These are phyloP conservation scores for Botia kubotai DNA, from an alignment of 2,797 vertebrate genomes.

Conservation along the genomic window DNA sequence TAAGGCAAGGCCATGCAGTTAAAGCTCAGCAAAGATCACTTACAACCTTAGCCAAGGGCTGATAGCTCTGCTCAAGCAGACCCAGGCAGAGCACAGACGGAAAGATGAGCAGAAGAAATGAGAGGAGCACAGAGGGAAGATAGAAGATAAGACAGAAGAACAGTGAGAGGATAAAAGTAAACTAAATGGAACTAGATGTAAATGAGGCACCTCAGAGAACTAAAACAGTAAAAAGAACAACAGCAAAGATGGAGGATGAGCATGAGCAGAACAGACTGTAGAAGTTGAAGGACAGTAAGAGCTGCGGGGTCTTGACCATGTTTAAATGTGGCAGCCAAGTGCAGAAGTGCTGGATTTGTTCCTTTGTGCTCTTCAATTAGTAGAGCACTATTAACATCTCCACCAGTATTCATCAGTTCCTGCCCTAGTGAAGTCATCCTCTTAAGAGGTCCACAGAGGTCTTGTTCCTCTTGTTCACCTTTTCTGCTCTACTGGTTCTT, in stretches of 20 bases:
- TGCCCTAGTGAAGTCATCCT: constrained; percentile 81
- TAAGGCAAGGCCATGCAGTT: constrained; percentile 54
- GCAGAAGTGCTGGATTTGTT: constrained; percentile 79
- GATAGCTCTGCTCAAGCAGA: constrained; percentile 37
- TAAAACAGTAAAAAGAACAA: neutral
- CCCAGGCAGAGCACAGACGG: constrained; percentile 31
- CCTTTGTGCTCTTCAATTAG: constrained; percentile 73
- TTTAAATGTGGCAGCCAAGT: constrained; percentile 79
- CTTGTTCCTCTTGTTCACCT: neutral
- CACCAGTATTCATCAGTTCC: constrained; percentile 83
- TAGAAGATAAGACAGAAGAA: constrained; percentile 18
- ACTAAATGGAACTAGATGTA: constrained; percentile 15
- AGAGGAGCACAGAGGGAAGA: constrained; percentile 24
- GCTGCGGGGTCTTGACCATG: constrained; percentile 75
- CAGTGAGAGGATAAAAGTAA: constrained; percentile 23
- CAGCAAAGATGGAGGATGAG: constrained; percentile 5
- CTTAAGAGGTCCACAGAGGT: neutral
- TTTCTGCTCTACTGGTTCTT: neutral
- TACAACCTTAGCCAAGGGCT: constrained; percentile 52
- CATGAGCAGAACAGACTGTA: neutral
- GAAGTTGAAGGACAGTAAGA: neutral
- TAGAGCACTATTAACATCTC: constrained; percentile 81
- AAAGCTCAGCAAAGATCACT: constrained; percentile 60
- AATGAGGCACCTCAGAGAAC: constrained; percentile 14
- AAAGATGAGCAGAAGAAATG: constrained; percentile 52